phyloP scores from a whole-genome alignment of 2,113 vertebrate species.

The Chlorocebus sabaeus region DNA sequence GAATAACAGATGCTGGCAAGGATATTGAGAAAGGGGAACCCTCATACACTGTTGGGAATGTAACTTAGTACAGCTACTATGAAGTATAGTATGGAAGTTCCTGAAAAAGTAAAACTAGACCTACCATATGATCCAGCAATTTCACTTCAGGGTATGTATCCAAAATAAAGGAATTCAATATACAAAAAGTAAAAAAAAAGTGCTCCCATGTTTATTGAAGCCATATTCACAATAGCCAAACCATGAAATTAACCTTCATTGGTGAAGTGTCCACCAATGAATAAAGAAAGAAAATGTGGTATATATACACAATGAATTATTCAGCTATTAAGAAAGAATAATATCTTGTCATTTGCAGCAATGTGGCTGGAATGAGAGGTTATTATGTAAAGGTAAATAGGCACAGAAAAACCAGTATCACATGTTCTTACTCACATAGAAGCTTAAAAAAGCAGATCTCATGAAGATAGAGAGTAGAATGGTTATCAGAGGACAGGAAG shows the following conservation, averaged over 20 bases:
- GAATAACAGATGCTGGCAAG: not conserved
- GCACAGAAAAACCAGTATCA: not conserved
- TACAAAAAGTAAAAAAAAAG: not conserved
- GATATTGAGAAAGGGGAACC: not conserved
- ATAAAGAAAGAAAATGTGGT: not conserved
- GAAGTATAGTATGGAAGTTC: not conserved
- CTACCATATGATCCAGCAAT: not conserved
- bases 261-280: not conserved
- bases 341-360: not conserved
- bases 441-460: not conserved
- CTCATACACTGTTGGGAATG: not conserved
- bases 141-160: not conserved
- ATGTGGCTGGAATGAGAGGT: not conserved
- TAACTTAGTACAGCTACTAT: not conserved
- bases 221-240: not conserved
- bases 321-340: not conserved
- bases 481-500: not conserved
- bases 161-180: not conserved
- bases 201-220: not conserved
- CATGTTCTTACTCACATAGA: not conserved
- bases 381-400: not conserved
- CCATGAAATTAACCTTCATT: not conserved
- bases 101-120: not conserved
- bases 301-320: not conserved
- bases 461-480: not conserved